Evolutionary conservation across 2,113 vertebrate species (phyloP), one percentile per base, ranked within the genome.

Genomic region (Tragelaphus strepsiceros): DNA sequence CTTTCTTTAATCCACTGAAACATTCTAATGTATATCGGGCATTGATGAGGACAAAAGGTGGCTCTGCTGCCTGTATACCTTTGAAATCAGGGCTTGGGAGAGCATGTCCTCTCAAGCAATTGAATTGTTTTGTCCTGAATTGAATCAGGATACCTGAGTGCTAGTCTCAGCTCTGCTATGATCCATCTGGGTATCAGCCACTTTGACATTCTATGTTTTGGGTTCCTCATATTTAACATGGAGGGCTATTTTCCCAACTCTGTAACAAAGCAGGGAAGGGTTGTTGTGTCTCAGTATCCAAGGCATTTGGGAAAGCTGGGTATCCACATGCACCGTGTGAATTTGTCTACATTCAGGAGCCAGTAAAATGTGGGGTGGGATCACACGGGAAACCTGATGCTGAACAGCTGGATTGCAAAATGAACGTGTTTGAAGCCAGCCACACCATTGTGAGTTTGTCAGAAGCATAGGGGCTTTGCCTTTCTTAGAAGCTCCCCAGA

Each of bases 401-500:
- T 87, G 24, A 96, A 92, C 82, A 97, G 96, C 93, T 98, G 91
- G 35, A 96, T 96, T 97, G 43, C 67, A 95, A 78, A 64, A 93
- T 83, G 35, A 86, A 67, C 94, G 2, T 93, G 46, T 71, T 93
- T 96, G 54, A 98, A 96, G 86, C 59, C 71, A 96, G 77, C 30
- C 62, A 74, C 85, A 94, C 46, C 82, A 88, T 7, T 91, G 61
- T 91, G 96, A 97, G 22, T 93, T 91, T 97, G 95, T 94, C 61
- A 96, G 90, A 97, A 97, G 54, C 93, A 77, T 21, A 80, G 35
- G 43, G 53, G 59, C 64, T 95, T 89, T 91, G 61, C 43, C 19
- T 97, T 96, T 94, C 95, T 97, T 80, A 97, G 94, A 96, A 90
- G 77, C 30, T 96, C 49, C 83, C 90, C 61, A 87, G 95, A 97